Percentiles rank a stretch among this genome's conserved stretches.
phyloP scores from a whole-genome alignment of 2,797 vertebrate genomes.

The Rhynchonycteris naso region DNA sequence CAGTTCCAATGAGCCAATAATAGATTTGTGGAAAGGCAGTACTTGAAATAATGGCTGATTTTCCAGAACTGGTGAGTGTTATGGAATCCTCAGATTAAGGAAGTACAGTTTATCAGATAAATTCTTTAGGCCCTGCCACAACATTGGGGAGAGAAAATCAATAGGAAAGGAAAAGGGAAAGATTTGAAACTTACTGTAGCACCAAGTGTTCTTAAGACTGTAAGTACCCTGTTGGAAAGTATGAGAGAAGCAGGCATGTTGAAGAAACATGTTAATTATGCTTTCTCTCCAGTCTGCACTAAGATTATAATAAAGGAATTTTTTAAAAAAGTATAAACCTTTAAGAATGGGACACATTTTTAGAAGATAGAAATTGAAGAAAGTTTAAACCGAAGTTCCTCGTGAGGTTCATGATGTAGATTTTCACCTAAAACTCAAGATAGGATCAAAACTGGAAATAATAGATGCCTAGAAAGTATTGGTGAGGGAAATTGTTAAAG shows the following conservation, averaged over 20 bases:
- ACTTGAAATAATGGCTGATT: background rate
- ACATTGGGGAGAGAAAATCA: background rate
- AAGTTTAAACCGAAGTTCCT: background rate
- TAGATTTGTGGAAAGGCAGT: background rate
- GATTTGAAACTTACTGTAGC: background rate
- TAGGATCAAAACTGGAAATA: background rate
- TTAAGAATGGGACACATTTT: slow-evolving; percentile 4
- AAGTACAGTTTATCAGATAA: background rate
- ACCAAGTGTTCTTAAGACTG: background rate
- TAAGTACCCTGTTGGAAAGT: background rate
- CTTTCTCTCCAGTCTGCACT: background rate
- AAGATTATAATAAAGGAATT: background rate
- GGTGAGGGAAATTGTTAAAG: background rate
- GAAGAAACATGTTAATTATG: background rate
- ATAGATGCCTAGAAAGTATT: background rate
- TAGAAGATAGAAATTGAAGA: background rate
- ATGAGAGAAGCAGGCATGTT: background rate
- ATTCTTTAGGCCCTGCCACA: background rate
- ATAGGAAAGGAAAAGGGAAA: background rate
- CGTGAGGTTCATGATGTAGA: background rate
- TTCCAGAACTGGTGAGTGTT: background rate
- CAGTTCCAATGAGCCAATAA: background rate
- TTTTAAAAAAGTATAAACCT: background rate
- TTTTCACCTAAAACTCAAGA: background rate
- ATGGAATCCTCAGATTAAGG: background rate